phyloP scores from a whole-genome alignment of 2,113 vertebrate species.

The Notiomystis cincta region DNA sequence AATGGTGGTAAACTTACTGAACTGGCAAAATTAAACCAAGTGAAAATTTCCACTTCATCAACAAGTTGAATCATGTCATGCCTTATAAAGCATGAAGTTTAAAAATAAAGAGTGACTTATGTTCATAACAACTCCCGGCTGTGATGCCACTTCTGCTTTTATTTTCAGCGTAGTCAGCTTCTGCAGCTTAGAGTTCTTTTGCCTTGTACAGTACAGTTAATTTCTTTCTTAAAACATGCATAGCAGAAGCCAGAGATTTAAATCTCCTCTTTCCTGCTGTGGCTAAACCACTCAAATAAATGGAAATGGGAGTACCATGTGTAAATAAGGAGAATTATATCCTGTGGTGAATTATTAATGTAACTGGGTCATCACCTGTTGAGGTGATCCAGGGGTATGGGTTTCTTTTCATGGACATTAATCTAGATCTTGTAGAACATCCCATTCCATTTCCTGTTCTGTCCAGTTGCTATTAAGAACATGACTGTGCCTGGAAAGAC shows the following conservation, averaged over 20 bases:
- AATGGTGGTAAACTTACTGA: not conserved
- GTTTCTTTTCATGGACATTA: not conserved
- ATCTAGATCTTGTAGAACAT: not conserved
- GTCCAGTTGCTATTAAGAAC: not conserved
- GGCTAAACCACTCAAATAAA: constrained; percentile 9
- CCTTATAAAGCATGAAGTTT: constrained; percentile 14
- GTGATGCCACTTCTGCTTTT: constrained; percentile 5
- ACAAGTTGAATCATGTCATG: not conserved
- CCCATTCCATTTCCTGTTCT: not conserved
- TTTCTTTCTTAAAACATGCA: constrained; percentile 4
- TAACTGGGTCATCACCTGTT: constrained; percentile 6
- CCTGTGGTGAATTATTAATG: not conserved
- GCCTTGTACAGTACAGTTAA: not conserved
- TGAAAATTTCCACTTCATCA: constrained; percentile 17
- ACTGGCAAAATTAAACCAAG: not conserved
- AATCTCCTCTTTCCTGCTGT: constrained; percentile 19
- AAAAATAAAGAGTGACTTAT: not conserved
- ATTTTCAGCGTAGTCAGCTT: not conserved
- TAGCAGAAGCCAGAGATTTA: constrained; percentile 14
- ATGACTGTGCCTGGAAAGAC: constrained; percentile 39
- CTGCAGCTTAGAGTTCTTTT: not conserved
- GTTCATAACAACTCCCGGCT: not conserved
- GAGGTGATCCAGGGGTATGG: not conserved
- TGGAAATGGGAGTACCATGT: not conserved
- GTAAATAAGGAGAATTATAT: constrained; percentile 16